phyloP scores from a whole-genome alignment of 2,888 invertebrate genomes.

The Alentia gelatinosa region DNA sequence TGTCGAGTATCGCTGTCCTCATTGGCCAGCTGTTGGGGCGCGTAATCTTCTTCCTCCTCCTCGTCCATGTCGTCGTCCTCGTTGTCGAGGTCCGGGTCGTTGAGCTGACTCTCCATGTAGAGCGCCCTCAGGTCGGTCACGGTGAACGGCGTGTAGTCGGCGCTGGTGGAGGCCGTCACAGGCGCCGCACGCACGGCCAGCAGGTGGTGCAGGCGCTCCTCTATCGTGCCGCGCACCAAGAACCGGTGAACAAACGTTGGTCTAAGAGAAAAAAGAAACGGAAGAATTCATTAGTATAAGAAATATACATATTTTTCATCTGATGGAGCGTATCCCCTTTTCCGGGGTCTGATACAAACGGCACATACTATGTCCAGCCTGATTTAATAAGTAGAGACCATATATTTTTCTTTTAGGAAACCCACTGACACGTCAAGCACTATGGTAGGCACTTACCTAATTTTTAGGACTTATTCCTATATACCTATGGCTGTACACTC shows the following conservation, averaged over 20 bases:
- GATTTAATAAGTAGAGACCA: no score
- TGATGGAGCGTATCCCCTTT: no score
- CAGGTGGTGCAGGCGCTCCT: conserved; percentile 82
- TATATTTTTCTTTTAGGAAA: no score
- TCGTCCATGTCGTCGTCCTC: neutral
- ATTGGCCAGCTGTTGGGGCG: neutral
- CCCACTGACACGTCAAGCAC: no score
- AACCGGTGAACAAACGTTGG: conserved; percentile 88
- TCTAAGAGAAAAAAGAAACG: conserved; percentile 79
- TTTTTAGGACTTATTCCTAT: no score
- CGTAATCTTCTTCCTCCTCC: neutral
- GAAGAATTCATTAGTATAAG: no score
- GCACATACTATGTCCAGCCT: no score
- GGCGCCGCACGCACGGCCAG: conserved; percentile 56
- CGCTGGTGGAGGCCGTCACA: conserved; percentile 59
- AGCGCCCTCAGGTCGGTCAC: conserved; percentile 55
- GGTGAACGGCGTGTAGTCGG: conserved; percentile 65
- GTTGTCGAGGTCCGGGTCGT: neutral
- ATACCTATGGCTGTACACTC: no score
- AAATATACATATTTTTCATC: no score
- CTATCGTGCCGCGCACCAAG: conserved; percentile 86
- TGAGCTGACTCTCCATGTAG: neutral
- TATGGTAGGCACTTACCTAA: no score
- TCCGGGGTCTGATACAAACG: no score
- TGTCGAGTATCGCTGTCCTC: neutral